Evolutionary conservation across 1,140 invertebrate species (phyloP), one percentile per base, ranked within the genome.

Genomic region (Drosophila littoralis): DNA sequence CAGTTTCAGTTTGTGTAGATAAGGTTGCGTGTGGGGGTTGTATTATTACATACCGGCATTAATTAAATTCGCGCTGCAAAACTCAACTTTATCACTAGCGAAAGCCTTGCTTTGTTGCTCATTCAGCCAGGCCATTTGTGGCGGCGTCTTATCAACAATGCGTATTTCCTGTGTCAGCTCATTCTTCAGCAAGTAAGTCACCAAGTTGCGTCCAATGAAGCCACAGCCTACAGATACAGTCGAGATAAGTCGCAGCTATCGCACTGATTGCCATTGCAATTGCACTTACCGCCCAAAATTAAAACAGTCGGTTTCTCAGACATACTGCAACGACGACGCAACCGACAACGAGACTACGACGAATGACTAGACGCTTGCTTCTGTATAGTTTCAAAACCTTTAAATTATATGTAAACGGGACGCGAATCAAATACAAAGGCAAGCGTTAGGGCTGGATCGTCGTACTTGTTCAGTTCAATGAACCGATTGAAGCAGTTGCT

Each of bases 71-170:
- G 96, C 96, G 93, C 97, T 98, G 92, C 95, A 96, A 91, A 98
- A 98, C 92, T 97, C 96, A n/a, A 98, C 95, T 84, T 95, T 93
- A 55, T 96, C 94, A 92, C 94, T 93, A 35, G 95, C 93, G 93
- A 98, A 98, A 40, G 94, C 92, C 82, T 94, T 93, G 54, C 95
- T 93, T 88, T 98, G 97, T 73, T 93, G 93, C 9, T 94, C 92
- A 91, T 97, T 98, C 6, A 98, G 92, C 96, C 97, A 98, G 5
- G 97, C 97, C 81, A 97, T 96, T 93, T 97, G 96, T 2, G 97
- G 97, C 32, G 97, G 97, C 13, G 97, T 97, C 93, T 98, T 98
- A 93, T 98, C 97, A 67, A 97, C 96, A 52, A 98, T 95, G 83
- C 96, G 94, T 42, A 98, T 92, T 91, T 94, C 93, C 72, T 95